phyloP scores from a whole-genome alignment of 2,797 vertebrate genomes.

The Euthynnus affinis region DNA sequence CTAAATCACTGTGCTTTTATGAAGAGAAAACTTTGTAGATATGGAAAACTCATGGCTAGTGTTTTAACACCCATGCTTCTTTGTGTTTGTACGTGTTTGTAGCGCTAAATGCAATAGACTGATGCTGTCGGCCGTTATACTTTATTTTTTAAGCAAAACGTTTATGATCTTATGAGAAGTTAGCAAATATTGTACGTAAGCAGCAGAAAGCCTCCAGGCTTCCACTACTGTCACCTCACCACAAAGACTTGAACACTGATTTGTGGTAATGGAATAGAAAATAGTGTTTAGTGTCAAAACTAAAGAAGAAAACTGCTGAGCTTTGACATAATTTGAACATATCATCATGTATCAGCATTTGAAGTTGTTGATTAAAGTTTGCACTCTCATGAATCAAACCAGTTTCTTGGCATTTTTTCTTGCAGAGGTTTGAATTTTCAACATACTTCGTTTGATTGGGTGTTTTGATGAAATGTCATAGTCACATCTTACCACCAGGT shows the following conservation, averaged over 20 bases:
- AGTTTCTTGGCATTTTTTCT: neutral
- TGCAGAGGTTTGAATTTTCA: neutral
- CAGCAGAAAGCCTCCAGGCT: neutral
- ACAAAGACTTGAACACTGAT: constrained; percentile 29
- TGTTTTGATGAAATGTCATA: neutral
- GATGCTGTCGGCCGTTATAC: constrained; percentile 28
- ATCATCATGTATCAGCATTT: constrained; percentile 68
- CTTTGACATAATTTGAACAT: constrained; percentile 64
- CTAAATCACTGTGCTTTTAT: constrained; percentile 86
- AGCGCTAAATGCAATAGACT: constrained; percentile 41
- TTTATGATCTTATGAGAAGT: constrained; percentile 27
- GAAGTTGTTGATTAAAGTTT: constrained; percentile 84
- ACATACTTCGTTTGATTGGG: accelerated
- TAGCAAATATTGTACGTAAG: constrained; percentile 15
- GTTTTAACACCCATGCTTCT: constrained; percentile 52
- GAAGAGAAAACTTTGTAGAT: constrained; percentile 68
- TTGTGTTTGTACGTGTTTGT: constrained; percentile 67
- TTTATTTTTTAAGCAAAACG: constrained; percentile 61
- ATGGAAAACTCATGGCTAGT: constrained; percentile 54
- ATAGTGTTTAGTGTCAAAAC: constrained; percentile 25
- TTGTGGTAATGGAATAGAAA: constrained; percentile 25
- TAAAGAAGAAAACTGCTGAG: constrained; percentile 53
- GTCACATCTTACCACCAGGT: constrained; percentile 47
- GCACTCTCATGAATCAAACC: constrained; percentile 71
- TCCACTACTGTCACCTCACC: constrained; percentile 16